Evolutionary conservation across 2,797 vertebrate species (phyloP).

Genomic region (Hippoglossus hippoglossus): DNA sequence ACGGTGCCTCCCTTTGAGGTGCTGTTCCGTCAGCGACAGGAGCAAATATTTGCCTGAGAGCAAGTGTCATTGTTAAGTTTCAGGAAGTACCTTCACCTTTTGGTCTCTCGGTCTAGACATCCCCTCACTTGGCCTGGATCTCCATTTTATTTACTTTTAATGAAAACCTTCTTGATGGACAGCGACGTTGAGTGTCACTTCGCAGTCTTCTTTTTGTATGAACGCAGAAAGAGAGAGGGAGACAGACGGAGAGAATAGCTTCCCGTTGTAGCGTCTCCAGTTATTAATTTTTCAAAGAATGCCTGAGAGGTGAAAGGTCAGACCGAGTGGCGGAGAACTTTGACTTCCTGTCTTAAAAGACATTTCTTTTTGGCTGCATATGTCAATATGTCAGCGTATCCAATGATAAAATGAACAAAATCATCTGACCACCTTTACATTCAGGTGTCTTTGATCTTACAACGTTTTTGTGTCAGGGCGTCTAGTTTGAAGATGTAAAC

Average conservation of each 20-base stretch:
- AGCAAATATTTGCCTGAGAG: conserved; percentile 59
- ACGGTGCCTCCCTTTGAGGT: conserved; percentile 74
- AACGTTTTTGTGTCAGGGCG: not conserved
- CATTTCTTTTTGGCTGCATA: not conserved
- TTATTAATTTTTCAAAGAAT: conserved; percentile 66
- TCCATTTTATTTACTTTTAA: conserved; percentile 2
- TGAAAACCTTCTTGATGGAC: conserved; percentile 15
- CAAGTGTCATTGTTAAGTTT: conserved; percentile 62
- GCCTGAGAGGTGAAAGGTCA: conserved; percentile 70
- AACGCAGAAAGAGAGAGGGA: conserved; percentile 11
- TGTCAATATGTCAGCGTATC: conserved; percentile 4
- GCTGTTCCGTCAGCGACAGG: conserved; percentile 67
- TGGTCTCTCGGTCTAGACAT: conserved; percentile 44
- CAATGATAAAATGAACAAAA: not conserved
- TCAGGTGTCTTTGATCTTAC: not conserved
- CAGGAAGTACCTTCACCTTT: conserved; percentile 43
- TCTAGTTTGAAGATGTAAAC: not conserved
- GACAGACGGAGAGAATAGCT: conserved; percentile 26
- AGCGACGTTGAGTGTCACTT: not conserved
- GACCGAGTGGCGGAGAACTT: conserved; percentile 67
- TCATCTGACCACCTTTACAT: not conserved
- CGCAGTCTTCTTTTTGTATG: not conserved
- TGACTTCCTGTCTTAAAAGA: conserved; percentile 68
- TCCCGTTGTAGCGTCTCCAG: conserved; percentile 76
- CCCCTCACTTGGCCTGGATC: conserved; percentile 4